These are phyloP conservation scores for Globia sparganii DNA, from an alignment of 2,888 invertebrate genomes.

Conservation along the genomic window DNA sequence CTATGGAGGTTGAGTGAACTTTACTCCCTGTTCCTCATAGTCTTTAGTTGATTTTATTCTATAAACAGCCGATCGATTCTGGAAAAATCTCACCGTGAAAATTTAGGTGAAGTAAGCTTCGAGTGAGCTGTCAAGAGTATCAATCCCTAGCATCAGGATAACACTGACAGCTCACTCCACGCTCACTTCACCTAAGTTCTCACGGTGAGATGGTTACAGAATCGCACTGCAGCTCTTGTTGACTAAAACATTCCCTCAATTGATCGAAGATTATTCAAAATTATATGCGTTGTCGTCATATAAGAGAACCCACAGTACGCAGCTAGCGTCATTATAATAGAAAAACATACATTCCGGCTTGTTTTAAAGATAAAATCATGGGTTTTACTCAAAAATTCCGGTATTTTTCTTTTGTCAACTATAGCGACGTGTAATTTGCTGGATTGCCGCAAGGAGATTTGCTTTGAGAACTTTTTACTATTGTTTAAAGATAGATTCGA, in stretches of 20 bases:
- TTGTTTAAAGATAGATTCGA: too few species aligned
- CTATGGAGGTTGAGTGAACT: too few species aligned
- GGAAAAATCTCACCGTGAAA: too few species aligned
- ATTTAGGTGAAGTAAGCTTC: too few species aligned
- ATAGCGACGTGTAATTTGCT: neutral
- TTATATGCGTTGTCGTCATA: slow-evolving; percentile 52
- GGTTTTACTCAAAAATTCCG: slow-evolving; percentile 28
- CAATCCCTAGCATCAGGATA: too few species aligned
- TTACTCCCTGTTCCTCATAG: too few species aligned
- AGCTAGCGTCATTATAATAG: slow-evolving; percentile 60
- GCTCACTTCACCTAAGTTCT: too few species aligned
- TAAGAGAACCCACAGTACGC: slow-evolving; percentile 64
- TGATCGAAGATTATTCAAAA: slow-evolving; percentile 22
- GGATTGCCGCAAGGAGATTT: accelerated
- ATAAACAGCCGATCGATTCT: too few species aligned
- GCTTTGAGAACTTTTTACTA: neutral
- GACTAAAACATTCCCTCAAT: slow-evolving; percentile 29
- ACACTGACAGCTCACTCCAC: too few species aligned
- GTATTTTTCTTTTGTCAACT: slow-evolving; percentile 22
- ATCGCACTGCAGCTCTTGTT: too few species aligned
- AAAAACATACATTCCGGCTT: slow-evolving; percentile 56
- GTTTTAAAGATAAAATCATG: slow-evolving; percentile 55
- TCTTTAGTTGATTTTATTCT: neutral
- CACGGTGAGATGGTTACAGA: too few species aligned
- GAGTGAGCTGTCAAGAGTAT: too few species aligned